Evolutionary conservation across 2,113 vertebrate genomes (phyloP).

Genomic region (Gallinago media): DNA sequence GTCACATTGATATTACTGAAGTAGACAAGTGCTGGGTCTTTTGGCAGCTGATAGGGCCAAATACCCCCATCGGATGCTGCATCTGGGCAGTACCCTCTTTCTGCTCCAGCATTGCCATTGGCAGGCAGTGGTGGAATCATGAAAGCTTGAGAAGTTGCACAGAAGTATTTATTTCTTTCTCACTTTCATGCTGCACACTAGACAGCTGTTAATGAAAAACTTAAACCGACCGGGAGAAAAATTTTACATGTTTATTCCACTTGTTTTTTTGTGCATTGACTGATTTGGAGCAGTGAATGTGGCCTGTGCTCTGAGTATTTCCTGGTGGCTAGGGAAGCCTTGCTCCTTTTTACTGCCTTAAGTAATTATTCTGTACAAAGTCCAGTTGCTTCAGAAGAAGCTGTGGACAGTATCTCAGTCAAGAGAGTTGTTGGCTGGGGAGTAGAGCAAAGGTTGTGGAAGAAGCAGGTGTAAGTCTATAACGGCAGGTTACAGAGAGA

Average conservation of each 20-base stretch:
- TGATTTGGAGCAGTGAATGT: background rate
- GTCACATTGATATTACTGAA: background rate
- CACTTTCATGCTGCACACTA: background rate
- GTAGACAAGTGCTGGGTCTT: background rate
- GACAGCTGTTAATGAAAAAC: background rate
- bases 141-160: background rate
- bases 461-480: rapidly evolving
- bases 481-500: background rate
- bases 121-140: background rate
- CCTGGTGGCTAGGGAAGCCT: background rate
- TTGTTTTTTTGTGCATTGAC: rapidly evolving
- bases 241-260: background rate
- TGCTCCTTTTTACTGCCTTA: background rate
- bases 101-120: background rate
- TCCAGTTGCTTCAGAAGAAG: background rate
- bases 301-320: background rate
- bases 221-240: background rate
- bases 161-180: background rate
- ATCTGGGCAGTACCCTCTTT: too few relatives aligned
- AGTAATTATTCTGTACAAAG: background rate
- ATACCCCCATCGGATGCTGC: background rate
- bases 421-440: background rate
- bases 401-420: background rate
- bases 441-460: background rate
- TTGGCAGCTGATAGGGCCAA: background rate